Base-by-base conservation (phyloP, 2,888 invertebrate genomes). In the Meganola albula region DNA sequence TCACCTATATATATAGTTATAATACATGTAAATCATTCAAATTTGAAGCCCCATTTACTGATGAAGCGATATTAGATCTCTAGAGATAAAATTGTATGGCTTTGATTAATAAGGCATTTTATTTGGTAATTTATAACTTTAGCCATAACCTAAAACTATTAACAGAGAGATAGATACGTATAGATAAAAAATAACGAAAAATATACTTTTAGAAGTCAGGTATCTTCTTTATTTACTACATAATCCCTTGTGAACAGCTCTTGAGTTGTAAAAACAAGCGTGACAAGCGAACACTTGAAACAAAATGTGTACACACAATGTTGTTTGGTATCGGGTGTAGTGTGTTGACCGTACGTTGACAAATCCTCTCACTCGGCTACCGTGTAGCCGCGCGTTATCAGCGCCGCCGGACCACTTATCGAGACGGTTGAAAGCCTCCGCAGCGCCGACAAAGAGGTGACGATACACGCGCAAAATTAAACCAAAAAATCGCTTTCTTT, bases 391-490 rank as follows among this genome's bases (percentile, higher is more conserved):
- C 61, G 46, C 58, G 43, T 52, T 53, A 57, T 74, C 82, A 82
- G 82, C 80, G 70, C 63, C 46, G 59, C 49, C 60, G 62, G 67
- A 46, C 73, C 74, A 68, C 65, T 75, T 79, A 79, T 78, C 75
- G 70, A 46, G 43, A 40, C 68, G 64, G 76, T 80, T 75, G 74
- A 76, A 60, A 60, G 58, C 61, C 53, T 60, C n/a, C 58, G 62
- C 61, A 54, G 57, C 58, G 74, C 84, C 84, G 83, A 75, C 82
- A 78, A 77, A 80, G 71, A 73, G 71, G 78, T 78, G 82, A 79
- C 74, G 71, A 74, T 68, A 58, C 58, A 61, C 64, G 63, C 67
- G 70, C 67, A 66, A 73, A 65, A 69, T 64, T 40, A 44, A 60
- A 64, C 65, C 64, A 67, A 66, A 67, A 61, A 53, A 50, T 40